A percentile compares a stretch with the other conserved stretches of the same genome.
These are phyloP conservation scores for Choristoneura rosaceana DNA, from an alignment of 2,888 invertebrate species.

Conservation along the genomic window DNA sequence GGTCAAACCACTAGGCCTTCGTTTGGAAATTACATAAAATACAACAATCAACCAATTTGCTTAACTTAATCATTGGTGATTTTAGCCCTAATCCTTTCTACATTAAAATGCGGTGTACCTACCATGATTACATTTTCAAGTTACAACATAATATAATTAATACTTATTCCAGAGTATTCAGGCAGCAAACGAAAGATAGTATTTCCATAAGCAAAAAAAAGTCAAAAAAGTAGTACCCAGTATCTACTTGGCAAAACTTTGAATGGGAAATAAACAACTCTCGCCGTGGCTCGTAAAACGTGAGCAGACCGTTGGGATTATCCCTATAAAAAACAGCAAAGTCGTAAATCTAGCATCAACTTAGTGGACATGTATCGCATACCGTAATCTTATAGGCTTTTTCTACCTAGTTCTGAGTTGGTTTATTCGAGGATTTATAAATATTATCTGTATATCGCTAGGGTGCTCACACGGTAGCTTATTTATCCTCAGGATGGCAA, in stretches of 20 bases:
- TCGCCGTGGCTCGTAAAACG: conserved; percentile 37
- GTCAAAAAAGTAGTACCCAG: neutral
- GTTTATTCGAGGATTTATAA: conserved; percentile 15
- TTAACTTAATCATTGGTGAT: no score
- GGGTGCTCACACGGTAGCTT: conserved; percentile 16
- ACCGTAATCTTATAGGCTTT: conserved; percentile 16
- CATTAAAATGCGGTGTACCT: no score
- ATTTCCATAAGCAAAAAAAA: no score
- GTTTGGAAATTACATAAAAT: no score
- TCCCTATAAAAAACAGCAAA: conserved; percentile 40
- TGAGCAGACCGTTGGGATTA: conserved; percentile 39
- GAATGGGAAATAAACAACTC: conserved; percentile 35
- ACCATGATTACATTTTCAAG: no score
- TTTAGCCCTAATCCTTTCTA: no score
- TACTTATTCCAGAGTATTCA: no score
- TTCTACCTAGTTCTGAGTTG: conserved; percentile 1
- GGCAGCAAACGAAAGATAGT: no score
- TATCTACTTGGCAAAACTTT: conserved; percentile 16
- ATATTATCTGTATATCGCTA: conserved; percentile 9
- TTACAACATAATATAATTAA: no score
- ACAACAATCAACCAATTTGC: no score
- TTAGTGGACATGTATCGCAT: conserved; percentile 26
- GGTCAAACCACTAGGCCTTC: no score
- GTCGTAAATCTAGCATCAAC: conserved; percentile 38
- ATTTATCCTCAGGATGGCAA: conserved; percentile 40